These are phyloP conservation scores for Heterodera filipjevi DNA, from an alignment of 2,888 invertebrate species.

Conservation along the genomic window DNA sequence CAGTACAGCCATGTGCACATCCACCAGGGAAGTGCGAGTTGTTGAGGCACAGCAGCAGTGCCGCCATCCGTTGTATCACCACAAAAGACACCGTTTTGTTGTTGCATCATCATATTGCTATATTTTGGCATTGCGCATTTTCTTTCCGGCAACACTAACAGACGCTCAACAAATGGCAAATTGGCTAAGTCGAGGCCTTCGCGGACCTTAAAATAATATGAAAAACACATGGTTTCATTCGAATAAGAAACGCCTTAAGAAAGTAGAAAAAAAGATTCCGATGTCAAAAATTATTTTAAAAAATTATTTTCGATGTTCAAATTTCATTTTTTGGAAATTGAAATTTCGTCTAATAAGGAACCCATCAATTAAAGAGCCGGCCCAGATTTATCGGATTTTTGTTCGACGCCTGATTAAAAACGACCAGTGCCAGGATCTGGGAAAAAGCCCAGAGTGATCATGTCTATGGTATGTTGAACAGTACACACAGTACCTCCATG, in stretches of 20 bases:
- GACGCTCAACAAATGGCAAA: slow-evolving; percentile 69
- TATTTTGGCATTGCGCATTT: background rate
- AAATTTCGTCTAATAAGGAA: too few species aligned
- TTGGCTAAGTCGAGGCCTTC: slow-evolving; percentile 79
- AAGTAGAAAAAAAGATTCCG: too few species aligned
- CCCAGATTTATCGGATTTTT: too few species aligned
- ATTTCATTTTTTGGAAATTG: too few species aligned
- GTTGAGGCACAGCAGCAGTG: background rate
- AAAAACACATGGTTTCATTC: too few species aligned
- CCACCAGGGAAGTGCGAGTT: slow-evolving; percentile 66
- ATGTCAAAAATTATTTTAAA: too few species aligned
- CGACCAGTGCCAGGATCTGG: too few species aligned
- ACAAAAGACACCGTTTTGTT: background rate
- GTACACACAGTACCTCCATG: slow-evolving; percentile 75
- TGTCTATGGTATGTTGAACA: background rate
- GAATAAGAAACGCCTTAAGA: too few species aligned
- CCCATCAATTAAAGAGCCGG: too few species aligned
- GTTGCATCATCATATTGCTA: background rate
- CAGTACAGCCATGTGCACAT: slow-evolving; percentile 77
- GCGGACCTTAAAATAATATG: slow-evolving; percentile 60
- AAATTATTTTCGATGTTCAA: too few species aligned
- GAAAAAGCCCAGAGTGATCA: too few species aligned
- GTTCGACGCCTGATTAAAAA: too few species aligned
- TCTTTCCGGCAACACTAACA: slow-evolving; percentile 68
- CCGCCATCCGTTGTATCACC: background rate